phyloP scores from a whole-genome alignment of 2,113 vertebrate species.

The Ictalurus punctatus region DNA sequence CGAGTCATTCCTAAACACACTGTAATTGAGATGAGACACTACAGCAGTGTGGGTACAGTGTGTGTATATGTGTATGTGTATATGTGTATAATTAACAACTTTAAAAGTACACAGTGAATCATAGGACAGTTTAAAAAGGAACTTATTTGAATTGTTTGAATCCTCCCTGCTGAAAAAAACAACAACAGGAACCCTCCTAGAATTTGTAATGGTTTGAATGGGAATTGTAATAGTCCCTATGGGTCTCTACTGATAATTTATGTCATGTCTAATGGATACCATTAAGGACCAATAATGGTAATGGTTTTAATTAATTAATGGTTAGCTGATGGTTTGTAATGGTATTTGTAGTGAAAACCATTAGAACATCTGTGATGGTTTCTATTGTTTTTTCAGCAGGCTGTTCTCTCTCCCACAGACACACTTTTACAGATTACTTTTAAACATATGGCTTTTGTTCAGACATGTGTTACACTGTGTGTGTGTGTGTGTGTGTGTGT shows the following conservation, averaged over 20 bases:
- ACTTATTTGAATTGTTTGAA: not conserved
- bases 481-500: not conserved
- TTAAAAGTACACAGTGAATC: not conserved
- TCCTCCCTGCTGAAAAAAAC: not conserved
- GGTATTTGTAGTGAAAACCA: no score
- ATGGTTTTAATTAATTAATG: no score
- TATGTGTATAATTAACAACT: not conserved
- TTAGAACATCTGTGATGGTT: no score
- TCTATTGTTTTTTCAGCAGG: no score
- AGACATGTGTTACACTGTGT: not conserved
- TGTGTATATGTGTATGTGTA: not conserved
- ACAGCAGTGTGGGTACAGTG: not conserved
- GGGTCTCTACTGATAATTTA: no score
- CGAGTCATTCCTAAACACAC: not conserved
- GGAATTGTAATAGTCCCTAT: no score
- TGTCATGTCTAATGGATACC: no score
- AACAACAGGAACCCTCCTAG: no score
- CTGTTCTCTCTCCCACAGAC: not conserved
- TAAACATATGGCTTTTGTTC: not conserved
- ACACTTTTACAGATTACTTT: not conserved
- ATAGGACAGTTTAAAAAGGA: not conserved
- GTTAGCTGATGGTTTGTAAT: no score
- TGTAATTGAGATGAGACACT: not conserved
- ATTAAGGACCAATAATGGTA: no score
- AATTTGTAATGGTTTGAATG: no score